Percentiles rank a stretch among this genome's conserved stretches.
phyloP scores from a whole-genome alignment of 2,888 invertebrate genomes.

The Drosophila anomelani region DNA sequence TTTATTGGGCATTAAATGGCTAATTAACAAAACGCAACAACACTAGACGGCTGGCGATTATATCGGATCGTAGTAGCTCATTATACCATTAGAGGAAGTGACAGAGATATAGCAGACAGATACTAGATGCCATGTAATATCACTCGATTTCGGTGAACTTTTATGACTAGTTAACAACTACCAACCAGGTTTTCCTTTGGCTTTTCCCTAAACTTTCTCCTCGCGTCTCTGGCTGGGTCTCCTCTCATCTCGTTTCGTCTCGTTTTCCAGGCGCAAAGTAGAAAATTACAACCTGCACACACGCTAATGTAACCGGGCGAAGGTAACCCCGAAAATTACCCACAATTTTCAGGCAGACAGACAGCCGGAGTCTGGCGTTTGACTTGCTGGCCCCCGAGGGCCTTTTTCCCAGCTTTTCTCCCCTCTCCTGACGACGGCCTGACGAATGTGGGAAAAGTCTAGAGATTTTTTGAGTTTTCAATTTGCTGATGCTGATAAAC shows the following conservation, averaged over 20 bases:
- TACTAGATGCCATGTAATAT: conserved; percentile 1
- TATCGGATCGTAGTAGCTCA: conserved; percentile 24
- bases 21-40: conserved; percentile 75
- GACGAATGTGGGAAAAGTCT: conserved; percentile 69
- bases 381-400: conserved; percentile 54
- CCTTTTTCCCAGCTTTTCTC: conserved; percentile 58
- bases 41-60: conserved; percentile 13
- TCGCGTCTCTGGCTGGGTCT: background rate
- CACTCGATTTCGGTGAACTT: conserved; percentile 27
- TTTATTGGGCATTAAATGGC: conserved; percentile 73
- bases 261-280: conserved; percentile 75
- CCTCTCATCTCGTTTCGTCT: conserved; percentile 7
- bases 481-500: conserved; percentile 52
- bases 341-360: conserved; percentile 57
- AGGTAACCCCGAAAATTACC: conserved; percentile 66
- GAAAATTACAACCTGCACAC: conserved; percentile 78
- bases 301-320: conserved; percentile 67
- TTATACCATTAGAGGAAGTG: conserved; percentile 36
- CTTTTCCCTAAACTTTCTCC: background rate
- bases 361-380: conserved; percentile 50
- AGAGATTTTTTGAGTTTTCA: conserved; percentile 39
- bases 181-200: conserved; percentile 13
- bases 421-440: conserved; percentile 19
- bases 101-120: background rate
- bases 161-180: conserved; percentile 64